Evolutionary conservation across 2,113 vertebrate genomes (phyloP), one percentile per base, ranked within the genome.

Genomic region (Eonycteris spelaea): DNA sequence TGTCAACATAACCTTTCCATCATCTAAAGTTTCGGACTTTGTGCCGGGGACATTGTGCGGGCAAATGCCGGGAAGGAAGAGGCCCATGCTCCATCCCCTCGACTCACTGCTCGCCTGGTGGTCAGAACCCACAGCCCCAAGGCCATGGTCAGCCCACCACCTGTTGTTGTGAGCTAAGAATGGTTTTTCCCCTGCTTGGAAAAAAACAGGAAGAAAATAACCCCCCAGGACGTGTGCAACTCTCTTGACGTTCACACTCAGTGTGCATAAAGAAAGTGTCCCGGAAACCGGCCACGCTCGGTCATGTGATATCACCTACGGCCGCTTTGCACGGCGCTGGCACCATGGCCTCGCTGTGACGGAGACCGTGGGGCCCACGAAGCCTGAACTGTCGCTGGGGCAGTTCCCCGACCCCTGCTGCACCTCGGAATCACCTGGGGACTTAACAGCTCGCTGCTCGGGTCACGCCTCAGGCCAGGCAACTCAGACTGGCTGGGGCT

Each of bases 351-450:
- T 9, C 12, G 33, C 43, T 5, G 4, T 5, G 5, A 14, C 13
- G 0, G 15, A 30, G 59, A 65, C 51, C 0, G 0, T 0, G 15
- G 3, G 63, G 14, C 45, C 0, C 21, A 8, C 33, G 26, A 26
- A 57, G 35, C 59, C 51, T 30, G 4, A 28, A 24, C 51, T 19
- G 12, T 53, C 0, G 18, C 75, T 15, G 5, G 48, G 48, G 48
- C 48, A 7, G 33, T 6, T 67, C 70, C 71, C 53, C 71, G 4
- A 84, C n/a, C 43, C 79, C 79, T 7, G 40, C 55, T 59, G 70
- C 83, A 4, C 1, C 0, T 43, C 13, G 15, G 2, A 65, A 26
- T 53, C 0, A 30, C 45, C 33, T 59, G 48, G 48, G 48, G 48
- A 15, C 45, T 6, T 24, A 12, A 77, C 35, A 30, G 28, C 21